phyloP scores from a whole-genome alignment of 2,888 invertebrate genomes.

The Empis stercorea region DNA sequence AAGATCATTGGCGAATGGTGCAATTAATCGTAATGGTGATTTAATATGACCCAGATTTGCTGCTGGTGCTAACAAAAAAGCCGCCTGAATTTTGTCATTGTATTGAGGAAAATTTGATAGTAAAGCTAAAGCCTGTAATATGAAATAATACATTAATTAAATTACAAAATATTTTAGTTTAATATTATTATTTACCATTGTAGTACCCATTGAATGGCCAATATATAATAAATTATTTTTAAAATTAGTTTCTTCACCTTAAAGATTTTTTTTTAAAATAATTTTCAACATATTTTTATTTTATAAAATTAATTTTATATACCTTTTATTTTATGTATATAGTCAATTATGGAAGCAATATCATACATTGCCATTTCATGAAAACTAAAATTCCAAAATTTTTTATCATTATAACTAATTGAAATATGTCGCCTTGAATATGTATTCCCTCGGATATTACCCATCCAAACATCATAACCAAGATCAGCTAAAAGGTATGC shows the following conservation, averaged over 20 bases:
- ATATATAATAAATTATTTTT: constrained; percentile 42
- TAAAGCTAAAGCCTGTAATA: constrained; percentile 45
- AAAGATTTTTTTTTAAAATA: background rate
- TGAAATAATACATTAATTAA: no score
- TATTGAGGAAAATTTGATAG: constrained; percentile 49
- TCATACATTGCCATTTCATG: constrained; percentile 77
- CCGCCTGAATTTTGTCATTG: constrained; percentile 46
- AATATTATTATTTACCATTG: constrained; percentile 37
- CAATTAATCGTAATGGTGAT: constrained; percentile 43
- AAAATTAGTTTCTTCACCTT: constrained; percentile 5
- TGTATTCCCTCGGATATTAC: constrained; percentile 50
- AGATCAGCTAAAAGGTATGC: constrained; percentile 38
- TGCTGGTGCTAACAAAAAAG: constrained; percentile 42
- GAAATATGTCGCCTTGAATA: constrained; percentile 43
- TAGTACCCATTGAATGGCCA: constrained; percentile 81
- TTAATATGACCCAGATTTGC: constrained; percentile 29
- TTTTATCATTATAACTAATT: constrained; percentile 18
- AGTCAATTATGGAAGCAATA: constrained; percentile 66
- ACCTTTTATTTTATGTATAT: constrained; percentile 31
- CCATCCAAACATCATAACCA: constrained; percentile 47
- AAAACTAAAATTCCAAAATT: constrained; percentile 46
- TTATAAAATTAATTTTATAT: no score
- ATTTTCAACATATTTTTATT: no score
- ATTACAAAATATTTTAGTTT: no score
- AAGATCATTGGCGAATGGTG: constrained; percentile 47